These are phyloP conservation scores for Pipa parva DNA, from an alignment of 2,113 vertebrate genomes.

Conservation along the genomic window DNA sequence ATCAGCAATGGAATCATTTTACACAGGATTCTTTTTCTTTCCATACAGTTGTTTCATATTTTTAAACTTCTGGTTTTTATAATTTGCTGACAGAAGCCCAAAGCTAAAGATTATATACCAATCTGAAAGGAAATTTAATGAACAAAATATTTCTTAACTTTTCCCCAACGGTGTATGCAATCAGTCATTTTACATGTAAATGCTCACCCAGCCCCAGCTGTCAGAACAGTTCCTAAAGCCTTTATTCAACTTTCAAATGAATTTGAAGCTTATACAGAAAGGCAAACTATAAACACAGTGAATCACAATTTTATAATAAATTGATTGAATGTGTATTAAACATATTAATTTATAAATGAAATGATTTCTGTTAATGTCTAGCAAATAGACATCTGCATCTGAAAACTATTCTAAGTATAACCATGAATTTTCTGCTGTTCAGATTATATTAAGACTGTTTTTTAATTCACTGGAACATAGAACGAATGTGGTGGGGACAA, in stretches of 20 bases:
- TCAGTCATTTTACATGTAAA: constrained; percentile 27
- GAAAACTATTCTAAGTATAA: too few relatives aligned
- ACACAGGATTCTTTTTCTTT: too few relatives aligned
- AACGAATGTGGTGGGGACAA: too few relatives aligned
- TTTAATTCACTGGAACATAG: too few relatives aligned
- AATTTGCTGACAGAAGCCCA: constrained; percentile 30
- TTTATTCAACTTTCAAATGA: constrained; percentile 16
- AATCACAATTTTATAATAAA: too few relatives aligned
- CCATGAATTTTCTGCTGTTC: too few relatives aligned
- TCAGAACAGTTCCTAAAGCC: constrained; percentile 28
- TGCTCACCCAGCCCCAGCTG: constrained; percentile 27
- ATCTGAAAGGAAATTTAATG: constrained; percentile 37
- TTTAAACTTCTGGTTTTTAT: constrained; percentile 26
- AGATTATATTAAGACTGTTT: too few relatives aligned
- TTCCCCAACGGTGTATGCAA: constrained; percentile 35
- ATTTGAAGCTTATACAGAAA: constrained; percentile 9
- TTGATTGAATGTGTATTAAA: too few relatives aligned
- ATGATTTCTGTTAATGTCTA: too few relatives aligned
- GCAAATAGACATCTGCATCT: too few relatives aligned
- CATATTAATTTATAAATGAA: too few relatives aligned
- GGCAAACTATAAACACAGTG: constrained; percentile 9
- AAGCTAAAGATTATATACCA: constrained; percentile 35
- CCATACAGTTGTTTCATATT: constrained; percentile 12
- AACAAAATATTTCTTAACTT: constrained; percentile 38
- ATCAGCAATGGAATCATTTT: too few relatives aligned